Evolutionary conservation across 2,113 vertebrate genomes (phyloP).

Genomic region (Dunckerocampus dactyliophorus): DNA sequence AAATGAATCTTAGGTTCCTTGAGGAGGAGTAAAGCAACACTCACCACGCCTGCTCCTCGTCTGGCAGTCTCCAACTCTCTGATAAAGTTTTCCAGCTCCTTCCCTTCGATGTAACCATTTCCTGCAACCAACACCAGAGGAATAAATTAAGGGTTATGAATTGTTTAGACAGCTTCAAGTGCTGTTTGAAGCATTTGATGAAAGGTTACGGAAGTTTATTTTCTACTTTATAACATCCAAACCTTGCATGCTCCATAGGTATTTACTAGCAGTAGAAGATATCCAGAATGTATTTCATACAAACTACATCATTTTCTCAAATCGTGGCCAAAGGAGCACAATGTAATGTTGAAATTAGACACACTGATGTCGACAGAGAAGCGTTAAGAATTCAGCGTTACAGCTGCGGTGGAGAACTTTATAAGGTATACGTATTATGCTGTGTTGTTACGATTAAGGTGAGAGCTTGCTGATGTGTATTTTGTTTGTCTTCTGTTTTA

Average conservation of each 20-base stretch:
- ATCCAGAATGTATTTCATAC: not conserved
- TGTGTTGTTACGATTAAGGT: too few species aligned
- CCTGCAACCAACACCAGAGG: conserved; percentile 67
- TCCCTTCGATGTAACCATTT: conserved; percentile 95
- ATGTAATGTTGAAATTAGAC: too few species aligned
- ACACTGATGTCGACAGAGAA: too few species aligned
- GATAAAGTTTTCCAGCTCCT: conserved; percentile 94
- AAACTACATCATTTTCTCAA: not conserved
- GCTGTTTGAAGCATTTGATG: conserved; percentile 44
- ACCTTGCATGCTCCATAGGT: not conserved
- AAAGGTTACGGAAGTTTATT: conserved; percentile 3
- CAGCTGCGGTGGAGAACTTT: too few species aligned
- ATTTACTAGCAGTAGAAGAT: conserved; percentile 4
- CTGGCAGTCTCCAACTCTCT: conserved; percentile 84
- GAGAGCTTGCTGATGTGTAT: too few species aligned
- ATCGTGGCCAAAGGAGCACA: too few species aligned
- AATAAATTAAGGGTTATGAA: conserved; percentile 26
- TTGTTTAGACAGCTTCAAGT: conserved; percentile 24
- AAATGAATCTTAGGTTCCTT: too few species aligned
- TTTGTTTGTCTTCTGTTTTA: too few species aligned
- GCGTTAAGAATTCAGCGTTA: too few species aligned
- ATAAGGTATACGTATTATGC: too few species aligned
- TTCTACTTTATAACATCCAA: conserved; percentile 4
- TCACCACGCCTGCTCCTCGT: conserved; percentile 84
- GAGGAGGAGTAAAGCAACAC: too few species aligned